Base-by-base conservation (phyloP, 1,140 invertebrate species). In the Periplaneta americana region DNA sequence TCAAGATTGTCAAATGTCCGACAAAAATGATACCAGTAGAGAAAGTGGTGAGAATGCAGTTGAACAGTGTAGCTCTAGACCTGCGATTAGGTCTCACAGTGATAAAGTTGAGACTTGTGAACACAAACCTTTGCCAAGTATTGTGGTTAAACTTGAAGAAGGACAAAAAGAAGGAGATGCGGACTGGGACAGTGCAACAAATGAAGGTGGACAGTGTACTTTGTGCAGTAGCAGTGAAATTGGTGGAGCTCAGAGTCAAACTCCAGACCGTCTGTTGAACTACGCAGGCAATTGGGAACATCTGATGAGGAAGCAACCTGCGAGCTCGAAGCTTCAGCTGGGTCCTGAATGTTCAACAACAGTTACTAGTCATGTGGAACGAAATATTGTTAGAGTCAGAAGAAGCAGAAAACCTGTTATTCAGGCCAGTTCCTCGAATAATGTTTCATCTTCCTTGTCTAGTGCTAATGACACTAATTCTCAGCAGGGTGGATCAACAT, bases 221-320 rank as follows among this genome's bases (percentile, higher is more conserved):
- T 79, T 82, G 75, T 82, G 82, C 34, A 77, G 75, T 37, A 34
- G 37, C n/a, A 82, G 13, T 1, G 13, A 66, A 22, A 33, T 15
- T 34, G 17, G 18, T 35, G 79, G 35, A 37, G 34, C 80, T 34
- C 78, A 82, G n/a, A 66, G 22, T 66, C 22, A 66, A n/a, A 66
- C 22, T 9, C 13, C 1, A n/a, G 48, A 35, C 34, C 34, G 9
- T 48, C 77, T 28, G 0, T n/a, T 37, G 33, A 34, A 39, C 11
- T 83, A 82, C 57, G 74, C 83, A 31, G 34, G 77, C 34, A 83
- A 83, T 37, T 84, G 83, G 83, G 80, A 82, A 22, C 74, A 75
- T 35, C 75, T 82, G 18, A 48, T 78, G 77, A 9, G 32, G 35
- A 48, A 48, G 15, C n/a, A 48, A 22, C 33, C 74, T 10, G 28